Conservation (phyloP, 2,797 vertebrate genomes). For the Schizopygopsis malacanthus region DNA sequence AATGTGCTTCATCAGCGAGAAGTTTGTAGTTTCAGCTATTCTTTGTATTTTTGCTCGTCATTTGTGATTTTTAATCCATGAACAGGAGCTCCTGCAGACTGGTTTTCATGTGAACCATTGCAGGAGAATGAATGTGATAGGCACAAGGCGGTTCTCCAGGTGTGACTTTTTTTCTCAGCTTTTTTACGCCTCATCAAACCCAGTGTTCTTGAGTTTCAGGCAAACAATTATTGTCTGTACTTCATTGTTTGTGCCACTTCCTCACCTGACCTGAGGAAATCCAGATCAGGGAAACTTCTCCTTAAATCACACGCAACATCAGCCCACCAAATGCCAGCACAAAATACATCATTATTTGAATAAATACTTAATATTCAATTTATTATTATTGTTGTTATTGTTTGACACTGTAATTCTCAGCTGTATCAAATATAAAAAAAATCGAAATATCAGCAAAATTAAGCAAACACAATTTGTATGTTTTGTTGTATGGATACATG, state of each 20-base stretch:
- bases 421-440: no score
- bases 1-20: slow-evolving; percentile 5
- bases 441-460: background rate
- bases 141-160: slow-evolving; percentile 72
- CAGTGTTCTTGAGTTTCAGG: slow-evolving; percentile 78
- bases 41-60: slow-evolving; percentile 56
- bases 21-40: slow-evolving; percentile 66
- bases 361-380: background rate
- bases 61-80: slow-evolving; percentile 43
- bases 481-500: slow-evolving; percentile 16
- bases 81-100: slow-evolving; percentile 60
- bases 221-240: slow-evolving; percentile 57
- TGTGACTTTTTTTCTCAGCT: slow-evolving; percentile 75
- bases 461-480: background rate
- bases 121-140: slow-evolving; percentile 64
- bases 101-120: slow-evolving; percentile 69
- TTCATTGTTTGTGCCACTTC: slow-evolving; percentile 72
- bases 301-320: slow-evolving; percentile 62
- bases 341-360: background rate
- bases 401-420: background rate
- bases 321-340: slow-evolving; percentile 39
- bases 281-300: slow-evolving; percentile 49
- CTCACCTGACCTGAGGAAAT: slow-evolving; percentile 56
- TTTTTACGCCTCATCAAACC: slow-evolving; percentile 77
- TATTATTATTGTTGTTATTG: background rate